Evolutionary conservation across 2,888 invertebrate species (phyloP).

Genomic region (Litoditis marina): DNA sequence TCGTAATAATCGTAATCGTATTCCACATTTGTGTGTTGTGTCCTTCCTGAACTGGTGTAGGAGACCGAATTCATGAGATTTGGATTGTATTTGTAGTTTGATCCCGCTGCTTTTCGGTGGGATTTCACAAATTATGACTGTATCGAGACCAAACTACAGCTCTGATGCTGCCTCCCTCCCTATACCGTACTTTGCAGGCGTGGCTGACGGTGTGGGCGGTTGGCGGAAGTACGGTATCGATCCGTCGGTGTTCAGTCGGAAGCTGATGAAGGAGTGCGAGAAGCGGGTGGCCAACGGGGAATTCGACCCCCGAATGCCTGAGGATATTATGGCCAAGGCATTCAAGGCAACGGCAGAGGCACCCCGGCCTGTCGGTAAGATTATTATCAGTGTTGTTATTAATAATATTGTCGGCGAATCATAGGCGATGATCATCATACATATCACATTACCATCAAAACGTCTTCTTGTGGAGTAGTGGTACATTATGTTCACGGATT

Average conservation of each 20-base stretch:
- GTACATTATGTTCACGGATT: too few relatives aligned
- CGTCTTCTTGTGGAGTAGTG: too few relatives aligned
- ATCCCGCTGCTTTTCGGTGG: background rate
- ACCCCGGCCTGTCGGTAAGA: constrained; percentile 55
- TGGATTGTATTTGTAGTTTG: background rate
- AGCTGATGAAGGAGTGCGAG: constrained; percentile 77
- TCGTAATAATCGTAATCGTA: too few relatives aligned
- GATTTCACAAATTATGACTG: too few relatives aligned
- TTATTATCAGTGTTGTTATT: too few relatives aligned
- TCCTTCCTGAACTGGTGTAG: too few relatives aligned
- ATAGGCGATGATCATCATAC: background rate
- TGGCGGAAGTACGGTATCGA: constrained; percentile 97
- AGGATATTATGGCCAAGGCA: constrained; percentile 53
- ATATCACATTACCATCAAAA: too few relatives aligned
- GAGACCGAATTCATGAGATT: too few relatives aligned
- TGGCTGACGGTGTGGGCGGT: constrained; percentile 97
- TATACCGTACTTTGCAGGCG: constrained; percentile 71
- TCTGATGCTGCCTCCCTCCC: too few relatives aligned
- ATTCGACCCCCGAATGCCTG: constrained; percentile 71
- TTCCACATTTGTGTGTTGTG: too few relatives aligned
- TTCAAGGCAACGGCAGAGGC: constrained; percentile 49
- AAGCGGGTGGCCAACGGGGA: constrained; percentile 68
- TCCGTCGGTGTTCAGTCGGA: constrained; percentile 89
- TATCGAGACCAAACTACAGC: too few relatives aligned
- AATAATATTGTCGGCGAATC: background rate